Percentiles rank a stretch among this genome's conserved stretches.
Evolutionary conservation across 2,113 vertebrate genomes (phyloP).

Genomic region (Promerops cafer): DNA sequence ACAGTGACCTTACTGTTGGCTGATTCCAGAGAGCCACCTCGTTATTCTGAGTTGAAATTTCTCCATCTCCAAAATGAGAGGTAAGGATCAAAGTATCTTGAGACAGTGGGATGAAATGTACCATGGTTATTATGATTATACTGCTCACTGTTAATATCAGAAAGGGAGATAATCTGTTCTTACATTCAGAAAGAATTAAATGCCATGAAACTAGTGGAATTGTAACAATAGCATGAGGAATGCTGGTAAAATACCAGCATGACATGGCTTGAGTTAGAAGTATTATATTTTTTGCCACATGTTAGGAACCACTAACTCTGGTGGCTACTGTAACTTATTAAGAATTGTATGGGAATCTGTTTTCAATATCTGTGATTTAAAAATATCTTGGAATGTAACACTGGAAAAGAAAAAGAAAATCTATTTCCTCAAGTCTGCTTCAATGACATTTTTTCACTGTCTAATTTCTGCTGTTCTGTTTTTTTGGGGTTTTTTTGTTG

Average conservation of each 20-base stretch:
- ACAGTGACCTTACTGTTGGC: background rate
- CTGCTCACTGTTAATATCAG: background rate
- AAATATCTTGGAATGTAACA: slow-evolving; percentile 46
- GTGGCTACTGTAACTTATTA: slow-evolving; percentile 51
- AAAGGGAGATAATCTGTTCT: background rate
- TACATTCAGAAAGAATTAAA: background rate
- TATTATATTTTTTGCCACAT: slow-evolving; percentile 36
- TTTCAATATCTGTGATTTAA: slow-evolving; percentile 47
- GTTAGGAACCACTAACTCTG: slow-evolving; percentile 25
- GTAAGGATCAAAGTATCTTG: background rate
- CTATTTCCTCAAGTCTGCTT: slow-evolving; percentile 14
- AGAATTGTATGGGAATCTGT: slow-evolving; percentile 44
- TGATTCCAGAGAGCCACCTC: background rate
- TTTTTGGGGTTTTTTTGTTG: background rate
- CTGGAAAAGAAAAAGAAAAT: slow-evolving; percentile 41
- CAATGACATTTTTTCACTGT: background rate
- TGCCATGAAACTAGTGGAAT: background rate
- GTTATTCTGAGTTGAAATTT: background rate
- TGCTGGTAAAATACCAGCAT: slow-evolving; percentile 36
- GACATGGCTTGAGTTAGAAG: slow-evolving; percentile 38
- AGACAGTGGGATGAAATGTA: background rate
- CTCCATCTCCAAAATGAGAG: background rate
- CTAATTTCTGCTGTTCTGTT: background rate
- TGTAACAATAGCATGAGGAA: slow-evolving; percentile 50
- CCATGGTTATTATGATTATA: background rate